phyloP scores from a whole-genome alignment of 30 jellyfish, hydroid and myxozoan genomes.

The Morbakka virulenta region DNA sequence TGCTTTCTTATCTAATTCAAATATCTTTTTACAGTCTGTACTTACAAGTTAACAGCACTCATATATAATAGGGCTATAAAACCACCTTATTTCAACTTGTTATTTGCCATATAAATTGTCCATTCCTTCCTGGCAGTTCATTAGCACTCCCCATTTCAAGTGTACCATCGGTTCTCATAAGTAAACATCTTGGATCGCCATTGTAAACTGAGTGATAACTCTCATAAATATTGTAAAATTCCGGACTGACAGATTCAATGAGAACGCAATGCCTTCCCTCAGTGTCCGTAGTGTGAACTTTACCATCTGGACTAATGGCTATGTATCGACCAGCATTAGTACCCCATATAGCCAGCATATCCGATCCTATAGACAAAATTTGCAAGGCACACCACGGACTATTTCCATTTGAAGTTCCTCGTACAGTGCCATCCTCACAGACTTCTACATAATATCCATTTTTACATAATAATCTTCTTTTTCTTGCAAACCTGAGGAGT shows the following conservation, averaged over 20 bases:
- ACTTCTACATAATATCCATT: conserved; percentile 85
- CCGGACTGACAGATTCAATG: conserved; percentile 81
- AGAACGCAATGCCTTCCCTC: conserved; percentile 98
- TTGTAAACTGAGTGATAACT: conserved; percentile 88
- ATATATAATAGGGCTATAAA: too few relatives aligned
- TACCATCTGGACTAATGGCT: conserved; percentile 82
- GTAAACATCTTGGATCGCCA: conserved; percentile 77
- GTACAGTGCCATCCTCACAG: conserved; percentile 81
- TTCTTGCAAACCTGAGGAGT: conserved; percentile 83
- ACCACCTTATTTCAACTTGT: too few relatives aligned
- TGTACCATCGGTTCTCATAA: conserved; percentile 59
- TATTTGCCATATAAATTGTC: conserved; percentile 91
- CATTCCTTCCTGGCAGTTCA: conserved; percentile 64
- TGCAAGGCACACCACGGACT: conserved; percentile 87
- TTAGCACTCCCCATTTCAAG: conserved; percentile 47
- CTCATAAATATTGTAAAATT: conserved; percentile 75
- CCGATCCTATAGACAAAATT: conserved; percentile 95
- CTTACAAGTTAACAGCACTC: too few relatives aligned
- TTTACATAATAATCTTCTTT: conserved; percentile 78
- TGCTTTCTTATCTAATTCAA: too few relatives aligned
- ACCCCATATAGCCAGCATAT: conserved; percentile 98
- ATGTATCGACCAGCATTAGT: conserved; percentile 85
- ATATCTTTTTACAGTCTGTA: too few relatives aligned
- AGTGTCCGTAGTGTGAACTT: conserved; percentile 65
- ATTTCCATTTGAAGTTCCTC: conserved; percentile 76